These are phyloP conservation scores for Paracanthobrama guichenoti DNA, from an alignment of 2,113 vertebrate genomes.

Conservation along the genomic window DNA sequence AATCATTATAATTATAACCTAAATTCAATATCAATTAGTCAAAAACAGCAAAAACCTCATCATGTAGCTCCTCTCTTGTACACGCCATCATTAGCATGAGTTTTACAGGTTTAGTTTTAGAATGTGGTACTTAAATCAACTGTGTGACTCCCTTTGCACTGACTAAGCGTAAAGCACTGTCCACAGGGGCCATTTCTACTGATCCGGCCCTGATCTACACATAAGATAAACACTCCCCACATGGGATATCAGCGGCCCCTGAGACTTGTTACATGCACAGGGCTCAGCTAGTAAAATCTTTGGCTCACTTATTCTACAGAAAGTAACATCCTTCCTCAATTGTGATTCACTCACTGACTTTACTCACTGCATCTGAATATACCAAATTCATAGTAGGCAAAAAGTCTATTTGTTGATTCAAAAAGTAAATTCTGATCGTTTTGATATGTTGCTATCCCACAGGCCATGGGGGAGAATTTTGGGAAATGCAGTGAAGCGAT, in stretches of 20 bases:
- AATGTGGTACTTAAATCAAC: slow-evolving; percentile 25
- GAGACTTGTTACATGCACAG: not conserved
- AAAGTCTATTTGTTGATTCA: too few relatives aligned
- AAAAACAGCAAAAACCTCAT: not conserved
- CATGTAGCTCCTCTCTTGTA: not conserved
- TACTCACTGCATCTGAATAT: not conserved
- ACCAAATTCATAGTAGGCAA: not conserved
- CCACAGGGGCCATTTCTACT: slow-evolving; percentile 4
- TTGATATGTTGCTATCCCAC: not conserved
- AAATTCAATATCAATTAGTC: not conserved
- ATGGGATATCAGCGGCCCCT: not conserved
- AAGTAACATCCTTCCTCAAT: not conserved
- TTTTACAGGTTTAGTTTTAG: not conserved
- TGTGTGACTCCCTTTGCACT: slow-evolving; percentile 2
- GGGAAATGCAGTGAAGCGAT: not conserved
- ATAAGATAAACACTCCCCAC: slow-evolving; percentile 13
- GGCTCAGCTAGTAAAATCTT: not conserved
- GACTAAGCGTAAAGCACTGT: not conserved
- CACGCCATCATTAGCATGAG: not conserved
- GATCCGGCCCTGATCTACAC: not conserved
- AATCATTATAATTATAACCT: too few relatives aligned
- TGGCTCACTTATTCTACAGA: not conserved
- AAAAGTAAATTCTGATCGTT: not conserved
- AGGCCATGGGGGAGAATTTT: too few relatives aligned
- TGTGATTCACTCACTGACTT: not conserved